These are phyloP conservation scores for Sinocyclocheilus anophthalmus DNA, from an alignment of 2,113 vertebrate species.

Conservation along the genomic window DNA sequence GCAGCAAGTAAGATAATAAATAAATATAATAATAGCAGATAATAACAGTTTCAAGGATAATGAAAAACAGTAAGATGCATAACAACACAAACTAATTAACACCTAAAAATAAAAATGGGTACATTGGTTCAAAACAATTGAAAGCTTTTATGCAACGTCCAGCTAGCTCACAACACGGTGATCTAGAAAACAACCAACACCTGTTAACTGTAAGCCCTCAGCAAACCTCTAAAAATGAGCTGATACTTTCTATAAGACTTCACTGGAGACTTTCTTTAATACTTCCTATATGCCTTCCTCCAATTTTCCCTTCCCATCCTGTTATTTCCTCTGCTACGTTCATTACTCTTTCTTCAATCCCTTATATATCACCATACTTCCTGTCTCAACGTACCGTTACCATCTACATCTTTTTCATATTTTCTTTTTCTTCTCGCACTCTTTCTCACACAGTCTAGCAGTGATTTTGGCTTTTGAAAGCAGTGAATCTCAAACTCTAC, in stretches of 20 bases:
- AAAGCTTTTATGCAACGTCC: slow-evolving; percentile 70
- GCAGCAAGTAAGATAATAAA: slow-evolving; percentile 73
- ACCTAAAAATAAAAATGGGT: slow-evolving; percentile 59
- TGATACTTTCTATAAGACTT: slow-evolving; percentile 41
- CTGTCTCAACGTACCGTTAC: slow-evolving; percentile 58
- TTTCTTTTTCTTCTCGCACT: not conserved
- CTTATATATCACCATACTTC: slow-evolving; percentile 32
- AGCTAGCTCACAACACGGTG: slow-evolving; percentile 27
- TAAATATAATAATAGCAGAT: slow-evolving; percentile 67
- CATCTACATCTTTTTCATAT: slow-evolving; percentile 2
- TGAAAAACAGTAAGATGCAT: slow-evolving; percentile 53
- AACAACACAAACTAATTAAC: slow-evolving; percentile 49
- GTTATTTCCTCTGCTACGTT: not conserved
- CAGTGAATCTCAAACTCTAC: slow-evolving; percentile 49
- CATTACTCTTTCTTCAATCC: slow-evolving; percentile 12
- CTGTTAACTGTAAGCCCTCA: not conserved
- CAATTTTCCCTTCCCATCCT: not conserved
- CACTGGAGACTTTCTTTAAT: slow-evolving; percentile 36
- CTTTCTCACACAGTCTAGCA: slow-evolving; percentile 46
- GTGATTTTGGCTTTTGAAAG: slow-evolving; percentile 67
- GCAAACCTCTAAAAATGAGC: not conserved
- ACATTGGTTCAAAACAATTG: slow-evolving; percentile 63
- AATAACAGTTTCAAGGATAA: slow-evolving; percentile 57
- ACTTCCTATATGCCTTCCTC: slow-evolving; percentile 57
- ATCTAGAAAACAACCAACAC: not conserved